Conservation (phyloP, 2,888 invertebrate genomes). For the Caenorhabditis sp. region DNA sequence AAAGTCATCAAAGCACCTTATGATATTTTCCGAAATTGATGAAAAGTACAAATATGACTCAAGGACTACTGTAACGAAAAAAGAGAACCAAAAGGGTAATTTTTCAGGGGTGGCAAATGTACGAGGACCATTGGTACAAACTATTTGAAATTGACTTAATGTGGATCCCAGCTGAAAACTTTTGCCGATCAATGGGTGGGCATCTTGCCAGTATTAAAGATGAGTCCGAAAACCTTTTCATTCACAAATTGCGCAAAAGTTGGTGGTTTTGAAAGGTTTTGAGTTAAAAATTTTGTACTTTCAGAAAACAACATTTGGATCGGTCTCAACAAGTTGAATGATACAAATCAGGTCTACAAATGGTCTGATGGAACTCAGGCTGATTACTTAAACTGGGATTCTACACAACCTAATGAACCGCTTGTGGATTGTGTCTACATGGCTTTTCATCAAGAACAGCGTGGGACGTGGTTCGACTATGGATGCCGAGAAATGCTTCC, state of each 20-base stretch:
- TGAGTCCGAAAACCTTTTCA: slow-evolving; percentile 63
- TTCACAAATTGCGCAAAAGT: slow-evolving; percentile 66
- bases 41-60: not conserved
- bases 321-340: slow-evolving; percentile 65
- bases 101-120: slow-evolving; percentile 62
- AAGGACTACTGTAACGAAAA: too few species aligned
- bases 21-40: not conserved
- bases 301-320: slow-evolving; percentile 70
- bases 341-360: slow-evolving; percentile 57
- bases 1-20: not conserved
- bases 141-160: slow-evolving; percentile 65
- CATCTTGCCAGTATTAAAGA: slow-evolving; percentile 63
- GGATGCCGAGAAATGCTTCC: slow-evolving; percentile 63
- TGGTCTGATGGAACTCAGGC: slow-evolving; percentile 62
- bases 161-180: slow-evolving; percentile 69
- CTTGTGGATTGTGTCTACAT: slow-evolving; percentile 66
- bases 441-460: slow-evolving; percentile 67
- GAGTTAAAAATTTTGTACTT: slow-evolving; percentile 4
- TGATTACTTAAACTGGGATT: slow-evolving; percentile 65
- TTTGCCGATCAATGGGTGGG: slow-evolving; percentile 65
- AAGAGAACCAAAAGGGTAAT: too few species aligned
- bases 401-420: slow-evolving; percentile 66
- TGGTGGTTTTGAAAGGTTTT: not conserved
- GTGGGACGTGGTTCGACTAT: slow-evolving; percentile 69
- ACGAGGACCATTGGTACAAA: slow-evolving; percentile 62